Percentiles rank a stretch among this genome's conserved stretches.
Conservation (phyloP, 2,888 invertebrate species). For the Bruchidius siliquastri region DNA sequence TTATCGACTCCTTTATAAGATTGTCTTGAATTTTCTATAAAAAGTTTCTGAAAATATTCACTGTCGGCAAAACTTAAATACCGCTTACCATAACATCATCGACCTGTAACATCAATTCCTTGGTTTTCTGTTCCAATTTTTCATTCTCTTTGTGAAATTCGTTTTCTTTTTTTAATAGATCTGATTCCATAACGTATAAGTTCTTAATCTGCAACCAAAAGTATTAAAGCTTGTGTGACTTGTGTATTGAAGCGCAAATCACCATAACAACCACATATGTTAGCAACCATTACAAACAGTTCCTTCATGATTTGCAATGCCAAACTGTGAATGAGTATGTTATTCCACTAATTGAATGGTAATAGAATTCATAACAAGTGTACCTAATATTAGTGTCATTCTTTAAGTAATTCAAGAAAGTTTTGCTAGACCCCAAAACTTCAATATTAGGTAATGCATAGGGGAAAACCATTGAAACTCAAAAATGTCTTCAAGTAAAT, state of each 20-base stretch:
- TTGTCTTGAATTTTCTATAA: conserved; percentile 38
- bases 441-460: too few species aligned
- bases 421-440: too few species aligned
- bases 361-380: too few species aligned
- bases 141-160: conserved; percentile 45
- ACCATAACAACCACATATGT: conserved; percentile 5
- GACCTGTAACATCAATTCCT: conserved; percentile 42
- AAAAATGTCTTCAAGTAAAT: too few species aligned
- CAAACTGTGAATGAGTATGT: too few species aligned
- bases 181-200: conserved; percentile 32
- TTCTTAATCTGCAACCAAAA: conserved; percentile 11
- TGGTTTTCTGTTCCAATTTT: conserved; percentile 41
- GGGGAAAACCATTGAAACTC: too few species aligned
- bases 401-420: too few species aligned
- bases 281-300: neutral
- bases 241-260: conserved; percentile 6
- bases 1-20: conserved; percentile 29
- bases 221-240: neutral
- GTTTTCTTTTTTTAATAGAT: conserved; percentile 42
- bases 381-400: too few species aligned
- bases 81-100: conserved; percentile 41
- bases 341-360: too few species aligned
- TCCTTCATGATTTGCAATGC: too few species aligned
- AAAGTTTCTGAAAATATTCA: neutral
- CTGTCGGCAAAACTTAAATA: neutral